Evolutionary conservation across 2,113 vertebrate genomes (phyloP), one percentile per base, ranked within the genome.

Genomic region (Pogona vitticeps): DNA sequence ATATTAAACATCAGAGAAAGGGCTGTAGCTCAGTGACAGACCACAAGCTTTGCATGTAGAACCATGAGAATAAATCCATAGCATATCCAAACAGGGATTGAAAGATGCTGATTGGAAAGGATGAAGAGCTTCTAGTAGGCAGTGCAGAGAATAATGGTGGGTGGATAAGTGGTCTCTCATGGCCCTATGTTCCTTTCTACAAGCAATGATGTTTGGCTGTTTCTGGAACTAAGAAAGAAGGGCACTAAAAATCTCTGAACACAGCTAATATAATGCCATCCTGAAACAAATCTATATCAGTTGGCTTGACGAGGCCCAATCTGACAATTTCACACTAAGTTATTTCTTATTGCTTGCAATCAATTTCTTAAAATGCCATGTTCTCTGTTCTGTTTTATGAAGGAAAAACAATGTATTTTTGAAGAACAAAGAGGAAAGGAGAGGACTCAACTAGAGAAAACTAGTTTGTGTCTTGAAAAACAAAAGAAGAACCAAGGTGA

Each of bases 331-430:
- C 89, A 88, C 85, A 88, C 12, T 0, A 81, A 84, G 76, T 75
- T 65, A 40, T 86, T 78, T 68, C 67, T 84, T 80, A 84, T 8
- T 83, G 76, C 52, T 26, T 92, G 92, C 85, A 89, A 93, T 88
- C 83, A 80, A 88, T 84, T 89, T 80, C 15, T 80, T 65, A 90
- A 92, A 91, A 93, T 15, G n/a, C 72, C 75, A 86, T 18, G 58
- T 76, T 78, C n/a, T n/a, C n/a, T 67, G 28, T n/a, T 7, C 88
- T 52, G 3, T 10, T 91, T 89, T 52, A 81, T 72, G 71, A 82
- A 42, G 33, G n/a, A 20, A 65, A 90, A 88, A 61, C 77, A 92
- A 84, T 76, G 71, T 42, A 18, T 52, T 40, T 68, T 28, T 59
- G n/a, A n/a, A n/a, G n/a, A n/a, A n/a, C n/a, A n/a, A n/a, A n/a